Evolutionary conservation across 2,888 invertebrate genomes (phyloP).

Genomic region (Fissipunctia ypsillon): DNA sequence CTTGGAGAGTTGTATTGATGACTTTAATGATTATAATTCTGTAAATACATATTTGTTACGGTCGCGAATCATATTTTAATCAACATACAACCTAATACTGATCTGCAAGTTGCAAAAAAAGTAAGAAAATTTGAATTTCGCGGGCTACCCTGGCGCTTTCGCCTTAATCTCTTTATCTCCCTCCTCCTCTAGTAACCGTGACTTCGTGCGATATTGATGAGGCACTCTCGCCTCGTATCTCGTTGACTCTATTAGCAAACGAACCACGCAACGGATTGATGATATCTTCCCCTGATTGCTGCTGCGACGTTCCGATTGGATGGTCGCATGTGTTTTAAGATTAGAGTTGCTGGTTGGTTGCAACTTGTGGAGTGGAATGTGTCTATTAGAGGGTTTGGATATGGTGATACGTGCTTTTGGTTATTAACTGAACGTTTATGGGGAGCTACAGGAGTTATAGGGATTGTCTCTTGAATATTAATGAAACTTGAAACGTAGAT

Average conservation of each 20-base stretch:
- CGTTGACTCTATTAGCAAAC: slow-evolving; percentile 73
- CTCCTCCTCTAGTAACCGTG: slow-evolving; percentile 28
- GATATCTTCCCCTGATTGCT: slow-evolving; percentile 69
- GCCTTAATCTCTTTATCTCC: slow-evolving; percentile 42
- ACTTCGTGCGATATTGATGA: slow-evolving; percentile 59
- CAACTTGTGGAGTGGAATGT: slow-evolving; percentile 23
- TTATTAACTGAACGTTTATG: slow-evolving; percentile 2
- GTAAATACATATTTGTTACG: too few relatives aligned
- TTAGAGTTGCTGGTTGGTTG: slow-evolving; percentile 44
- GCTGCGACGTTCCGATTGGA: slow-evolving; percentile 63
- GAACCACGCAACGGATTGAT: slow-evolving; percentile 70
- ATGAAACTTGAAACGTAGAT: slow-evolving; percentile 5
- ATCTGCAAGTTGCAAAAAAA: too few relatives aligned
- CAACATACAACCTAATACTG: too few relatives aligned
- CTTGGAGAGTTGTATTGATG: too few relatives aligned
- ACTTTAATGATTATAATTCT: too few relatives aligned
- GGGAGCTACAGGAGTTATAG: slow-evolving; percentile 1
- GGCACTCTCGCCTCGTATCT: slow-evolving; percentile 57
- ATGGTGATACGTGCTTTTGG: slow-evolving; percentile 7
- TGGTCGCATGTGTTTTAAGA: slow-evolving; percentile 65
- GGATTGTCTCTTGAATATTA: slow-evolving; percentile 16
- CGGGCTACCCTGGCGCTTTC: too few relatives aligned
- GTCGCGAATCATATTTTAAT: too few relatives aligned
- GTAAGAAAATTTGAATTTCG: too few relatives aligned
- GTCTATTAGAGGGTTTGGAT: slow-evolving; percentile 2